A percentile compares a stretch with the other conserved stretches of the same genome.
Evolutionary conservation across 2,113 vertebrate genomes (phyloP).

Genomic region (Delphinus delphis): DNA sequence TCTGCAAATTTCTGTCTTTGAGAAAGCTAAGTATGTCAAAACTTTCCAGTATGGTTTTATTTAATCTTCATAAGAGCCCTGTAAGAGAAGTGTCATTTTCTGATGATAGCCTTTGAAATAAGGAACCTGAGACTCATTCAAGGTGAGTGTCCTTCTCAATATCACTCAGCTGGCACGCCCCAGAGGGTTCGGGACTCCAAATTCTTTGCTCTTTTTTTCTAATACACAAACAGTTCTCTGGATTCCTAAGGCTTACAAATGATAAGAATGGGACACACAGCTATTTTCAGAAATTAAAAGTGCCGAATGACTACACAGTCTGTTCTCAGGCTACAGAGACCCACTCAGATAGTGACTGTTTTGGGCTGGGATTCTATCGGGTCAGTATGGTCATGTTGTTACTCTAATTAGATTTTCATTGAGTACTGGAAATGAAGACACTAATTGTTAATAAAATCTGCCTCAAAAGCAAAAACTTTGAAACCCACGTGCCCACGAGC

Average conservation of each 20-base stretch:
- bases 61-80: neutral
- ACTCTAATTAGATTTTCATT: conserved; percentile 46
- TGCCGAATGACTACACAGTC: neutral
- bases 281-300: conserved; percentile 32
- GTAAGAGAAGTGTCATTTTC: neutral
- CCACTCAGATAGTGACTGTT: neutral
- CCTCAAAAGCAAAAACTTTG: conserved; percentile 2
- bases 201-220: neutral
- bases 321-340: neutral
- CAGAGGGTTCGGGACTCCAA: neutral
- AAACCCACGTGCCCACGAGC: neutral
- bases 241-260: neutral
- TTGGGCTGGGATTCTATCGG: neutral
- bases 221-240: neutral
- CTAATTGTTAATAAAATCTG: conserved; percentile 28
- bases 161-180: neutral
- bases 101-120: neutral
- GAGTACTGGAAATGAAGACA: neutral
- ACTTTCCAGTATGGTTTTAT: neutral
- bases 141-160: neutral
- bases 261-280: neutral
- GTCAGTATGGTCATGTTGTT: neutral
- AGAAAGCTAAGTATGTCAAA: neutral
- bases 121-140: neutral
- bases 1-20: conserved; percentile 1